Percentiles rank a stretch among this genome's conserved stretches.
These are phyloP conservation scores for Allygus modestus DNA, from an alignment of 2,888 invertebrate genomes.

Conservation along the genomic window DNA sequence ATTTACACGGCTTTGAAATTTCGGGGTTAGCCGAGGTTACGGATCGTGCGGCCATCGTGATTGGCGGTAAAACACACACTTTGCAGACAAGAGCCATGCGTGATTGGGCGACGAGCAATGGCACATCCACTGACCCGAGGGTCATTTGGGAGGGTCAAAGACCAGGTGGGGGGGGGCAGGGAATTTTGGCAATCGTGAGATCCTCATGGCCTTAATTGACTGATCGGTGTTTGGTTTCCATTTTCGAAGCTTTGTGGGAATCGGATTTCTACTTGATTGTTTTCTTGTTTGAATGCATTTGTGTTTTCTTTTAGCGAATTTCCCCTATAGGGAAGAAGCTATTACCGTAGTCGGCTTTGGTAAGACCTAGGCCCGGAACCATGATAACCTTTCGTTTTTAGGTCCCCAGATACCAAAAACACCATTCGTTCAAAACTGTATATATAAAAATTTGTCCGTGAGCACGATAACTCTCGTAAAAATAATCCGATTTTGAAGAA, in stretches of 20 bases:
- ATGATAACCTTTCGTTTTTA: too few species aligned
- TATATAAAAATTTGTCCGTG: too few species aligned
- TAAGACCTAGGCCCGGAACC: too few species aligned
- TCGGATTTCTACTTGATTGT: constrained; percentile 15
- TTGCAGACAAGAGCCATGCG: not conserved
- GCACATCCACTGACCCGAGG: constrained; percentile 16
- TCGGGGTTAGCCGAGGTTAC: constrained; percentile 23
- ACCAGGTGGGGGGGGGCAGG: not conserved
- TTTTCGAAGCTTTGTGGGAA: constrained; percentile 9
- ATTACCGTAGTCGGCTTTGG: too few species aligned
- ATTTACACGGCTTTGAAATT: constrained; percentile 27
- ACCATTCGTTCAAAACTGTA: too few species aligned
- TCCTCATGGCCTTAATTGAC: constrained; percentile 22
- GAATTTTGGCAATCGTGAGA: constrained; percentile 24
- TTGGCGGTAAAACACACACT: constrained; percentile 38
- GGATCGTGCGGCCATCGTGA: not conserved
- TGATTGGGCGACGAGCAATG: not conserved
- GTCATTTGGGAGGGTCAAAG: constrained; percentile 15
- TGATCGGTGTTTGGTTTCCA: constrained; percentile 2
- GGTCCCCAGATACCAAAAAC: too few species aligned
- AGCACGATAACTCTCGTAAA: too few species aligned
- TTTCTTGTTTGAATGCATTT: not conserved
- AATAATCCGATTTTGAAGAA: too few species aligned
- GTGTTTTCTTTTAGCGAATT: too few species aligned
- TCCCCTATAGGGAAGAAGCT: too few species aligned